phyloP scores from a whole-genome alignment of 1,140 invertebrate species.

The Drosophila nannoptera region DNA sequence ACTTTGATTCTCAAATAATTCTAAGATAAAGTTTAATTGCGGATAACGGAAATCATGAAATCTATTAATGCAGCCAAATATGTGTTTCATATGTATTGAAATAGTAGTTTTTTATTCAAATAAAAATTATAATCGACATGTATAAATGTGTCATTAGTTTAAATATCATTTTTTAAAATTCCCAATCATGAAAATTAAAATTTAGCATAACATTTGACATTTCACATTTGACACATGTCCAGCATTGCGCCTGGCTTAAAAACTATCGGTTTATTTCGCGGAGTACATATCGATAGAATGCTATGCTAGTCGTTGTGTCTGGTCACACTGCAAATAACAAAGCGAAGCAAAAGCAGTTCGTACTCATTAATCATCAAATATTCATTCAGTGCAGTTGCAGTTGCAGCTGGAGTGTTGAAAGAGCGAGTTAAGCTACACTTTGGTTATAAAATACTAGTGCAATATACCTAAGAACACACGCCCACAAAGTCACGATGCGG shows the following conservation, averaged over 20 bases:
- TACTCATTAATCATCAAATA: constrained; percentile 43
- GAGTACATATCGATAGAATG: background rate
- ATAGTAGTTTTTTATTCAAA: no score
- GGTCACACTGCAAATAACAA: constrained; percentile 33
- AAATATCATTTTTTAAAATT: no score
- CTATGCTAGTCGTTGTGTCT: background rate
- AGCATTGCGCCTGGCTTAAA: background rate
- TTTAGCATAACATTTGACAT: background rate
- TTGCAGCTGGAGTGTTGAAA: constrained; percentile 35
- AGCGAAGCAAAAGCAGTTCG: constrained; percentile 38
- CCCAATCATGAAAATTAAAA: background rate
- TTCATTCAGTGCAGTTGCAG: constrained; percentile 42
- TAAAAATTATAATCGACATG: no score
- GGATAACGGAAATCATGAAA: no score
- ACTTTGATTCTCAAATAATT: no score
- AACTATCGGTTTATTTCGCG: background rate
- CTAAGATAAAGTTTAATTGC: no score
- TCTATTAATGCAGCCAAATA: no score
- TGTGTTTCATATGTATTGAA: no score
- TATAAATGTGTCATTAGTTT: no score
- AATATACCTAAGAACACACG: background rate
- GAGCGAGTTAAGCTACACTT: constrained; percentile 10
- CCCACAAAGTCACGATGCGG: constrained; percentile 42
- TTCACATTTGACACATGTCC: background rate
- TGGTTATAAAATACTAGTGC: constrained; percentile 1